Evolutionary conservation across 2,113 vertebrate genomes (phyloP).

Genomic region (Nesogale talazaci): DNA sequence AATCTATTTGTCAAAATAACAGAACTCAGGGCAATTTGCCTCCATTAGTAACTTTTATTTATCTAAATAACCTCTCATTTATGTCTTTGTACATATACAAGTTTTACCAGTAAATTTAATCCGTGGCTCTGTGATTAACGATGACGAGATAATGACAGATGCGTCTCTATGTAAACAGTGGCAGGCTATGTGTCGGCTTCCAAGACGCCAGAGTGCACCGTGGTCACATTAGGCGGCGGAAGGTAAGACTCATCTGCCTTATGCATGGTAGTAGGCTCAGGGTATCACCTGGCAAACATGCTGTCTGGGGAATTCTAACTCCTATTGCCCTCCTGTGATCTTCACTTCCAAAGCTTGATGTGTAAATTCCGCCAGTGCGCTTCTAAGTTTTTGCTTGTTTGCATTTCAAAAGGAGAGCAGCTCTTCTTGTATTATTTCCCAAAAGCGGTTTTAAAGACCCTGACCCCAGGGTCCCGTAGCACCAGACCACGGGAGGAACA

Average conservation of each 20-base stretch:
- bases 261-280: constrained; percentile 16
- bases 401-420: too few species aligned
- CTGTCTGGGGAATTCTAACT: background rate
- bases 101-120: constrained; percentile 51
- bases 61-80: constrained; percentile 59
- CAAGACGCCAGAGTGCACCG: background rate
- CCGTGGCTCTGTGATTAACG: constrained; percentile 58
- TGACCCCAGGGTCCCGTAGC: too few species aligned
- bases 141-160: constrained; percentile 21
- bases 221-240: background rate
- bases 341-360: constrained; percentile 28
- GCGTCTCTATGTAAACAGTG: background rate
- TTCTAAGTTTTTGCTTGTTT: too few species aligned
- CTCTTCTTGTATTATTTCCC: too few species aligned
- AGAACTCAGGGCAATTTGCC: constrained; percentile 65
- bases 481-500: too few species aligned
- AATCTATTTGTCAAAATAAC: constrained; percentile 74
- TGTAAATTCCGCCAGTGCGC: background rate
- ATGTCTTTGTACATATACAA: constrained; percentile 48
- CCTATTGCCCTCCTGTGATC: background rate
- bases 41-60: constrained; percentile 69
- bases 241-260: background rate
- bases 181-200: background rate
- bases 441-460: too few species aligned
- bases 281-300: constrained; percentile 2